Evolutionary conservation across 2,888 invertebrate species (phyloP).

Genomic region (Abrostola triplasia): DNA sequence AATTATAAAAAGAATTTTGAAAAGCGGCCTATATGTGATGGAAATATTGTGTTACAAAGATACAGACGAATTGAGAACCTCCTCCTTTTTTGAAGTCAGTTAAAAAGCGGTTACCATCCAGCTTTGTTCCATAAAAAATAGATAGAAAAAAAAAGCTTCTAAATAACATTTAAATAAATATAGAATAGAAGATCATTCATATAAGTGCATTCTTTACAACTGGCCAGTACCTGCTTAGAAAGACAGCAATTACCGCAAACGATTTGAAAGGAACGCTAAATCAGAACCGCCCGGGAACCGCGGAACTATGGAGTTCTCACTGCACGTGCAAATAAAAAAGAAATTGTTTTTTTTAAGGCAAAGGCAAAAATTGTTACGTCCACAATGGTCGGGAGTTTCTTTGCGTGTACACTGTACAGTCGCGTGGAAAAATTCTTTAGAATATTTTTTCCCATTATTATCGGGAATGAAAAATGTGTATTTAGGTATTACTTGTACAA

Average conservation of each 20-base stretch:
- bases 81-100: no score
- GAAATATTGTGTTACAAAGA: no score
- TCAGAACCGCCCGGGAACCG: conserved; percentile 38
- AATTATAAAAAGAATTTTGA: no score
- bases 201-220: not conserved
- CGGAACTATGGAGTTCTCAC: conserved; percentile 47
- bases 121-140: no score
- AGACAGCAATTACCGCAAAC: conserved; percentile 26
- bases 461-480: no score
- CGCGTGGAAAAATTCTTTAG: conserved; percentile 43
- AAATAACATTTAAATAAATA: conserved; percentile 9
- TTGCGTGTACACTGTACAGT: conserved; percentile 46
- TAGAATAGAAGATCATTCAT: no score
- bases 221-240: conserved; percentile 4
- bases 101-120: no score
- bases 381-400: conserved; percentile 39
- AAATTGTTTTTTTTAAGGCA: conserved; percentile 23
- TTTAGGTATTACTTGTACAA: no score
- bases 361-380: conserved; percentile 54
- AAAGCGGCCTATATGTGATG: no score
- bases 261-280: conserved; percentile 42
- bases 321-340: conserved; percentile 37
- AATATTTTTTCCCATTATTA: conserved; percentile 11
- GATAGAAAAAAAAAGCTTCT: no score
- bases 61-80: no score